Evolutionary conservation across 2,113 vertebrate species (phyloP), one percentile per base, ranked within the genome.

Genomic region (Takifugu flavidus): DNA sequence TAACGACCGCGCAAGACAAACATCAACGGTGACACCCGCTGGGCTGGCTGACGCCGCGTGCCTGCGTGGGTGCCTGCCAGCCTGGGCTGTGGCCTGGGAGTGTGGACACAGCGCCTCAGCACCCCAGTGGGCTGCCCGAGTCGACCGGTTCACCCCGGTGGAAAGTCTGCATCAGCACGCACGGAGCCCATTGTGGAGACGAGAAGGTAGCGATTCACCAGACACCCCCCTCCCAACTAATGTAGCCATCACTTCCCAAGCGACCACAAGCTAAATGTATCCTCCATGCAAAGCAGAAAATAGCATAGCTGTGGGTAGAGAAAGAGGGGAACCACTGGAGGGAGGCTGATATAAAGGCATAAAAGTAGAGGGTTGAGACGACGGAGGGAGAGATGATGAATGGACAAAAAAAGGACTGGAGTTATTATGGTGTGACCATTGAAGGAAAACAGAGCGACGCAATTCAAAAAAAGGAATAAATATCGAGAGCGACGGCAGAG

Each of bases 251-350:
- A 71, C 75, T 83, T 86, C 77, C 76, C 67, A 25, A 70, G 73
- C 62, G 67, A 85, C 87, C 89, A 53, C 86, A 86, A 62, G 65
- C 79, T 89, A 90, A 91, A 91, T 87, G 83, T 65, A 83, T 86
- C 85, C 72, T 78, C 67, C 74, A 76, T 73, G 63, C 73, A 42
- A 59, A 67, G 80, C 77, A 83, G 65, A 81, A 80, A 79, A 87
- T 74, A 82, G 66, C 72, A 79, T 72, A 79, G 69, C 59, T 82
- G 72, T 78, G 80, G 75, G 47, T 45, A 72, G 39, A 43, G 47
- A 61, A 56, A 51, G 20, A 63, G 34, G 45, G 58, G 50, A 31
- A 49, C 13, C 47, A 47, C 52, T 12, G 25, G 53, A 49, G 59
- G 46, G 42, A 10, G 47, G 29, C 34, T 25, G 74, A 68, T 60